These are phyloP conservation scores for Agelastica alni DNA, from an alignment of 2,888 invertebrate genomes.

Conservation along the genomic window DNA sequence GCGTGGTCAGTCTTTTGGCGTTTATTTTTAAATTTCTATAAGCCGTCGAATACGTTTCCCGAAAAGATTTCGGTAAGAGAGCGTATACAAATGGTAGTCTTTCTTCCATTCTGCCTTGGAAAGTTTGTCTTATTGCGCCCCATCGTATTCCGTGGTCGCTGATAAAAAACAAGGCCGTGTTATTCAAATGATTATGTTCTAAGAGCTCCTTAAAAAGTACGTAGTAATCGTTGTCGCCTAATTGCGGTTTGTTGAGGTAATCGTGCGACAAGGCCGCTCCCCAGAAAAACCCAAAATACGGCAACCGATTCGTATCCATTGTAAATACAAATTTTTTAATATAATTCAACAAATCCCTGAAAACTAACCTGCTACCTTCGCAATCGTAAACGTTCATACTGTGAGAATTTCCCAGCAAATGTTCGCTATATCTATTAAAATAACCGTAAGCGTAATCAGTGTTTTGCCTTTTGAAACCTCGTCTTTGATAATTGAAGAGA, in stretches of 20 bases:
- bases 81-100: conserved; percentile 81
- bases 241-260: conserved; percentile 75
- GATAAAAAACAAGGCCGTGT: conserved; percentile 71
- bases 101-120: conserved; percentile 86
- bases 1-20: conserved; percentile 74
- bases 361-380: conserved; percentile 70
- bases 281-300: conserved; percentile 85
- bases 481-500: conserved; percentile 78
- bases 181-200: conserved; percentile 62
- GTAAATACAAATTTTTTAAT: conserved; percentile 65
- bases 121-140: conserved; percentile 81
- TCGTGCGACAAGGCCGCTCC: conserved; percentile 84
- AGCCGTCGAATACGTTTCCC: conserved; percentile 63
- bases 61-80: conserved; percentile 74
- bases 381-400: conserved; percentile 71
- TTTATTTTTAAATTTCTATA: conserved; percentile 70
- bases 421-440: conserved; percentile 71
- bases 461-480: conserved; percentile 77
- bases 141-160: conserved; percentile 92
- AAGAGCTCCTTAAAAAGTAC: conserved; percentile 63
- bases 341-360: conserved; percentile 74
- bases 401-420: conserved; percentile 67
- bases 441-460: conserved; percentile 85
- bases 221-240: conserved; percentile 71
- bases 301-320: conserved; percentile 62